Evolutionary conservation across 1,140 invertebrate species (phyloP).

Genomic region (Zaprionus inermis): DNA sequence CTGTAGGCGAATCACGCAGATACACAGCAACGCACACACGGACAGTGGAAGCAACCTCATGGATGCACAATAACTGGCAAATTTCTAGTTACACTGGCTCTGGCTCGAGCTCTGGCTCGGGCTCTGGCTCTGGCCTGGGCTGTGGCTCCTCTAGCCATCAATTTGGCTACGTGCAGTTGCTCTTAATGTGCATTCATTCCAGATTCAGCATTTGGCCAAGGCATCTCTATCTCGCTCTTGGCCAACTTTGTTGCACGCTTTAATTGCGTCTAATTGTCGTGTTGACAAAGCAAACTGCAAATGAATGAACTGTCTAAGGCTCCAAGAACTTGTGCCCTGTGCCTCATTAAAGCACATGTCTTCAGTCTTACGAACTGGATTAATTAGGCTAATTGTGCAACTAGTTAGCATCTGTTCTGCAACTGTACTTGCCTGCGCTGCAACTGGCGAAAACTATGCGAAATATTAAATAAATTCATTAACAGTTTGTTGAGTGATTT

Average conservation of each 20-base stretch:
- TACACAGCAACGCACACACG: neutral
- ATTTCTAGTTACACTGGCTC: slow-evolving; percentile 16
- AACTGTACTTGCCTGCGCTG: neutral
- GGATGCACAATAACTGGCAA: slow-evolving; percentile 31
- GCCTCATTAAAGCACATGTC: slow-evolving; percentile 1
- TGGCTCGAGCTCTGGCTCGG: no score
- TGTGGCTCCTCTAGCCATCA: slow-evolving; percentile 25
- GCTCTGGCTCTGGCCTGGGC: neutral
- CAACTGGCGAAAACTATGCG: neutral
- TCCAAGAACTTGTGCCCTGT: neutral
- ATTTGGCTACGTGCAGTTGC: slow-evolving; percentile 42
- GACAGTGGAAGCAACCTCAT: slow-evolving; percentile 7
- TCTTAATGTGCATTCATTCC: slow-evolving; percentile 39
- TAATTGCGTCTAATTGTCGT: slow-evolving; percentile 72
- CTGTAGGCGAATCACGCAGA: slow-evolving; percentile 7
- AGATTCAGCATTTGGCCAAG: slow-evolving; percentile 24
- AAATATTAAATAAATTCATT: slow-evolving; percentile 10
- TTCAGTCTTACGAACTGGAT: slow-evolving; percentile 1
- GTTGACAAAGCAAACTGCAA: slow-evolving; percentile 60
- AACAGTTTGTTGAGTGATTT: neutral
- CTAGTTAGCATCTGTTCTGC: neutral
- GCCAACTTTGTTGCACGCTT: slow-evolving; percentile 53
- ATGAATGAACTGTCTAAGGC: slow-evolving; percentile 15
- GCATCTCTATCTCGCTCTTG: slow-evolving; percentile 8
- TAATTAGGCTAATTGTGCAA: slow-evolving; percentile 9